These are phyloP conservation scores for Triplophysa dalaica DNA, from an alignment of 2,113 vertebrate species.

Conservation along the genomic window DNA sequence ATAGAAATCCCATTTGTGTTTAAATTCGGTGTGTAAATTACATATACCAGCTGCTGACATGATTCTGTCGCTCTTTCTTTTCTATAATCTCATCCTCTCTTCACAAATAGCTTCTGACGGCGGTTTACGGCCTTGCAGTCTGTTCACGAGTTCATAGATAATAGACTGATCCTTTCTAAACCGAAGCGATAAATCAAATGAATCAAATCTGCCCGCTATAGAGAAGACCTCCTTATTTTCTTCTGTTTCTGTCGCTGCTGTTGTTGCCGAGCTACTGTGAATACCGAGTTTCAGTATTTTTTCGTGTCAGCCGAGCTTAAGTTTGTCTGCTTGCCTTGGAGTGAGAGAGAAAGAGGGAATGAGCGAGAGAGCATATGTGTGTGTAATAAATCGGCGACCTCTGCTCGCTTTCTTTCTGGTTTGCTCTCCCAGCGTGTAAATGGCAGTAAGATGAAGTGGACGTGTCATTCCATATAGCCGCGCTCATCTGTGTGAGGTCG, in stretches of 20 bases:
- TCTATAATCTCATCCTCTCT: neutral
- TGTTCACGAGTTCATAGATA: neutral
- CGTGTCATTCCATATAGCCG: neutral
- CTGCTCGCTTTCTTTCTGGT: neutral
- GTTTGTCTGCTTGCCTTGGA: neutral
- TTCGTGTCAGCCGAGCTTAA: neutral
- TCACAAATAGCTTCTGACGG: neutral
- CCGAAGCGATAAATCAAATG: neutral
- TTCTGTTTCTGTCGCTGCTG: too few species aligned
- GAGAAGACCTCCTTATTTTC: neutral
- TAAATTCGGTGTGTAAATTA: constrained; percentile 15
- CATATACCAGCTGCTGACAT: constrained; percentile 8
- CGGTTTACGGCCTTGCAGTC: neutral
- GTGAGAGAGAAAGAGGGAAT: neutral
- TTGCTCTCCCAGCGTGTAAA: neutral
- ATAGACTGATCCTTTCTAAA: neutral
- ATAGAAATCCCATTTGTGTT: constrained; percentile 27
- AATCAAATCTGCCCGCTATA: neutral
- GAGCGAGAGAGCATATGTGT: neutral
- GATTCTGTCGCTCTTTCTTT: constrained; percentile 7
- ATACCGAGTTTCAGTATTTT: too few species aligned
- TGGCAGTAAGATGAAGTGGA: constrained; percentile 7
- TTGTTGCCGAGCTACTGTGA: too few species aligned
- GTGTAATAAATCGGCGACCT: neutral
- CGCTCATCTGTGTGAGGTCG: constrained; percentile 5